These are phyloP conservation scores for Erpetoichthys calabaricus DNA, from an alignment of 2,797 vertebrate species.

Conservation along the genomic window DNA sequence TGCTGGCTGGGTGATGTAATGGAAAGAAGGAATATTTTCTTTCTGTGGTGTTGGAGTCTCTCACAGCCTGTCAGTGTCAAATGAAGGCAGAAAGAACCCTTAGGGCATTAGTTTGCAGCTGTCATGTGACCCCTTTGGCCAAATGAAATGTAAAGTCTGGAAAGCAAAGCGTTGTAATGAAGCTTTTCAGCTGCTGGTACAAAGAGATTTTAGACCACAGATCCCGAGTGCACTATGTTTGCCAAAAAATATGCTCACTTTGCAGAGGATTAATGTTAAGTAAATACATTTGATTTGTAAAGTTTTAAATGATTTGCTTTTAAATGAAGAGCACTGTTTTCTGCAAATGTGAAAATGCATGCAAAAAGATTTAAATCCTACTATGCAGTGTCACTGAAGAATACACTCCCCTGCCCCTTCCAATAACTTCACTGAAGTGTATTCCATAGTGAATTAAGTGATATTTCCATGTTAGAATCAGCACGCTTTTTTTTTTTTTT, in stretches of 20 bases:
- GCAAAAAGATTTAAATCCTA: slow-evolving; percentile 4
- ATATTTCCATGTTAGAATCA: too few relatives aligned
- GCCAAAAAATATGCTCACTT: slow-evolving; percentile 24
- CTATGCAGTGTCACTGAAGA: too few relatives aligned
- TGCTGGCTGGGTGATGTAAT: slow-evolving; percentile 71
- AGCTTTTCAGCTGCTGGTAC: slow-evolving; percentile 50
- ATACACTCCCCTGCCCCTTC: too few relatives aligned
- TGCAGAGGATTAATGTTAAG: slow-evolving; percentile 31
- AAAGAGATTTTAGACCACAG: slow-evolving; percentile 42
- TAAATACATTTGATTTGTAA: slow-evolving; percentile 23
- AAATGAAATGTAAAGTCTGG: slow-evolving; percentile 48
- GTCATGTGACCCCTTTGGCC: slow-evolving; percentile 59
- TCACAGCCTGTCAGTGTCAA: slow-evolving; percentile 65
- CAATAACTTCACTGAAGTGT: too few relatives aligned
- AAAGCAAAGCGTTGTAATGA: slow-evolving; percentile 29
- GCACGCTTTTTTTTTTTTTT: too few relatives aligned
- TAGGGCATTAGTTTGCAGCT: slow-evolving; percentile 56
- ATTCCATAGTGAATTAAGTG: too few relatives aligned
- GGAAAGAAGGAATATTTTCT: slow-evolving; percentile 72
- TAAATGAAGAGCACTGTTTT: slow-evolving; percentile 15
- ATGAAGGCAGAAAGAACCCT: slow-evolving; percentile 53
- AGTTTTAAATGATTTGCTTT: slow-evolving; percentile 29
- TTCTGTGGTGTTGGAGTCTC: slow-evolving; percentile 53
- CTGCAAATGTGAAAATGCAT: slow-evolving; percentile 13
- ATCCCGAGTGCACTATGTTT: slow-evolving; percentile 22